Conservation (phyloP, 2,797 vertebrate genomes). For the Florisuga fusca region DNA sequence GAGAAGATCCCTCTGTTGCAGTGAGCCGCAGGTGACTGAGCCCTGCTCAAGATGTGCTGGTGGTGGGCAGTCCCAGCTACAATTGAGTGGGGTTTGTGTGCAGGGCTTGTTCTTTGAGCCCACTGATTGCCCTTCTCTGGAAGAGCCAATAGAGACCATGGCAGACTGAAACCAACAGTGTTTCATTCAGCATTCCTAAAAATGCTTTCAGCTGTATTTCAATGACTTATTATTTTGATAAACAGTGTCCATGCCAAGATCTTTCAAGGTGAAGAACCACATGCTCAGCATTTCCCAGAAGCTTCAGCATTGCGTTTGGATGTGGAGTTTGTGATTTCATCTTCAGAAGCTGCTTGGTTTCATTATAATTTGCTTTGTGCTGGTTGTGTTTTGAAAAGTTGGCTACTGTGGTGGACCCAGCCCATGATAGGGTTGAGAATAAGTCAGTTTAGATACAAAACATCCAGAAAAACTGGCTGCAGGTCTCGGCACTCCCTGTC, state of each 20-base stretch:
- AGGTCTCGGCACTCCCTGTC: neutral
- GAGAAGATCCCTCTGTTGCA: neutral
- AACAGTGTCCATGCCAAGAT: neutral
- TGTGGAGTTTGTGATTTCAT: neutral
- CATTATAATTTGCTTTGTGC: neutral
- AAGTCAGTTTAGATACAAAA: neutral
- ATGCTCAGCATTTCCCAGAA: neutral
- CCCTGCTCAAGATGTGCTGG: neutral
- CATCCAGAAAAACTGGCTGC: neutral
- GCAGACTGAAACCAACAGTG: neutral
- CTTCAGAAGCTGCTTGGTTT: slow-evolving; percentile 29
- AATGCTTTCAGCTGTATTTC: neutral
- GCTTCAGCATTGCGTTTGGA: neutral
- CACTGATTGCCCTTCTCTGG: neutral
- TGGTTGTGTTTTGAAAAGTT: slow-evolving; percentile 6
- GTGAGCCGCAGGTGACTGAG: rapidly evolving
- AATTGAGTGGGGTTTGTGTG: neutral
- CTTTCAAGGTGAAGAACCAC: slow-evolving; percentile 40
- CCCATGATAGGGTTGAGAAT: slow-evolving; percentile 1
- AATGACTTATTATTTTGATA: neutral
- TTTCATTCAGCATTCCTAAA: neutral
- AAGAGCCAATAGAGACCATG: neutral
- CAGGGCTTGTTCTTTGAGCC: neutral
- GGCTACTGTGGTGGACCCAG: neutral
- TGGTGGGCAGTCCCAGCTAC: neutral